These are phyloP conservation scores for Mamestra configurata DNA, from an alignment of 1,140 invertebrate genomes.

Conservation along the genomic window DNA sequence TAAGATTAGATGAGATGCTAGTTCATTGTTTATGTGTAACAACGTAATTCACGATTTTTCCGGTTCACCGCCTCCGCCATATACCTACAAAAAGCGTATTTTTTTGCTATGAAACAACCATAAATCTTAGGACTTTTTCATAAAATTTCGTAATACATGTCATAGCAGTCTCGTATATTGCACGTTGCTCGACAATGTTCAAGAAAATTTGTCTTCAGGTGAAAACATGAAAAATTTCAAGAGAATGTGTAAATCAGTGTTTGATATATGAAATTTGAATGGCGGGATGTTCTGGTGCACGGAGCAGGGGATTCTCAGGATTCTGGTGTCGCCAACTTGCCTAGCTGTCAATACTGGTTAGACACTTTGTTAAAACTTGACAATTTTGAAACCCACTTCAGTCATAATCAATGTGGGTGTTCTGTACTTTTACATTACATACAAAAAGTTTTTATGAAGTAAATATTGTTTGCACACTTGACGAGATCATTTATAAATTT, in stretches of 20 bases:
- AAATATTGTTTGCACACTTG: too few species aligned
- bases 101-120: conserved; percentile 48
- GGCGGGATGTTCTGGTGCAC: conserved; percentile 42
- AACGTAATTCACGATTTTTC: conserved; percentile 33
- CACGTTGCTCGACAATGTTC: conserved; percentile 41
- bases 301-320: neutral
- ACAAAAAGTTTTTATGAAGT: too few species aligned
- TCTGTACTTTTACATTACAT: too few species aligned
- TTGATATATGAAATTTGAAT: conserved; percentile 57
- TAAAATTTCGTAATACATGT: conserved; percentile 52
- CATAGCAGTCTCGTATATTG: conserved; percentile 45
- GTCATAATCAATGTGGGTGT: too few species aligned
- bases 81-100: conserved; percentile 13
- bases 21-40: conserved; percentile 39
- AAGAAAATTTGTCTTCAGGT: conserved; percentile 51
- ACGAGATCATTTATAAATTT: too few species aligned
- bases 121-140: conserved; percentile 48
- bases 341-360: too few species aligned
- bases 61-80: conserved; percentile 7
- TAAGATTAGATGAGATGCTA: conserved; percentile 38
- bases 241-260: conserved; percentile 49
- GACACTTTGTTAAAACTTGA: too few species aligned
- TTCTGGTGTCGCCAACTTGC: neutral
- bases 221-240: conserved; percentile 50
- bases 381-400: too few species aligned